These are phyloP conservation scores for Apogon talboti DNA, from an alignment of 2,797 vertebrate species.

Conservation along the genomic window DNA sequence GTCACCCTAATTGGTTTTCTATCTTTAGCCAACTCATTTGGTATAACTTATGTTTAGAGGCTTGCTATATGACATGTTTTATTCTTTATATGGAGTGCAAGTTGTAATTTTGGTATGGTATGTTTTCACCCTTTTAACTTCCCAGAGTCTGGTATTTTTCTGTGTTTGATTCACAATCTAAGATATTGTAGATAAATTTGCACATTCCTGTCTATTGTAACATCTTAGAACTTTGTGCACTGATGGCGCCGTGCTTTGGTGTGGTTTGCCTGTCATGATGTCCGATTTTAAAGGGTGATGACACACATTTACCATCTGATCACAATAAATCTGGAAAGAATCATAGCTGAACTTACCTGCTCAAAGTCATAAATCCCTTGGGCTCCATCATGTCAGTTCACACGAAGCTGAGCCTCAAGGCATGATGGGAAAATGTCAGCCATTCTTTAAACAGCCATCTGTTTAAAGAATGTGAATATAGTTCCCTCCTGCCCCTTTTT, in stretches of 20 bases:
- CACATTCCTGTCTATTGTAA: neutral
- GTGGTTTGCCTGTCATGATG: neutral
- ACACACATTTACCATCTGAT: constrained; percentile 31
- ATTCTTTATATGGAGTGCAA: constrained; percentile 58
- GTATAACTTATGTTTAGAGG: constrained; percentile 77
- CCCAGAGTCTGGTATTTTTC: constrained; percentile 35
- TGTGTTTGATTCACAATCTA: constrained; percentile 23
- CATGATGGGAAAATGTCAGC: constrained; percentile 69
- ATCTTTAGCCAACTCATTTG: constrained; percentile 68
- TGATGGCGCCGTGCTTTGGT: neutral
- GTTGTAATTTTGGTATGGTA: constrained; percentile 70
- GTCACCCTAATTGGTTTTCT: constrained; percentile 69
- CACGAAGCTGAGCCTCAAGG: constrained; percentile 46
- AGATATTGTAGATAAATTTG: neutral
- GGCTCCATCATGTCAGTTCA: constrained; percentile 60
- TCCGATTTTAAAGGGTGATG: constrained; percentile 39
- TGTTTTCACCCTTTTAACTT: constrained; percentile 63
- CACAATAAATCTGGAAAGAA: constrained; percentile 49
- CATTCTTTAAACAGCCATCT: constrained; percentile 63
- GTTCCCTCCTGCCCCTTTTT: constrained; percentile 51
- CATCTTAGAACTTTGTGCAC: neutral
- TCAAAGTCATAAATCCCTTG: constrained; percentile 47
- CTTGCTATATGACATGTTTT: constrained; percentile 69
- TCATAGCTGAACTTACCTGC: constrained; percentile 66
- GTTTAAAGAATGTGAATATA: constrained; percentile 63